A percentile compares a stretch with the other conserved stretches of the same genome.
These are phyloP conservation scores for Volucella zonaria DNA, from an alignment of 2,888 invertebrate genomes.

Conservation along the genomic window DNA sequence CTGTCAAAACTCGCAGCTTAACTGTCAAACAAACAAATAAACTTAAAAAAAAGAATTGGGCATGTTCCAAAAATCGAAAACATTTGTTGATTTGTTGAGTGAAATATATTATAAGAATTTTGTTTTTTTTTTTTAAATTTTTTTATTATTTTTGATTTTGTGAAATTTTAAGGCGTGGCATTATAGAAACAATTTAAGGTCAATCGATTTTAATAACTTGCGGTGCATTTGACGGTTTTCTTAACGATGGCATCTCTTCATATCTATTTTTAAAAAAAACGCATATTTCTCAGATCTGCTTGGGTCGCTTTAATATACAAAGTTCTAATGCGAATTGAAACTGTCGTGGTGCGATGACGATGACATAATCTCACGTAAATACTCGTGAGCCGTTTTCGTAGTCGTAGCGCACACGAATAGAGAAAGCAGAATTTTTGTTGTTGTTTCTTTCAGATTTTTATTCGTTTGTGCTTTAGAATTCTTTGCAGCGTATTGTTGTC, in stretches of 20 bases:
- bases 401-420: not conserved
- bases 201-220: conserved; percentile 26
- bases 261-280: conserved; percentile 4
- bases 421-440: conserved; percentile 1
- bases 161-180: conserved; percentile 52
- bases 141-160: conserved; percentile 5
- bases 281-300: not conserved
- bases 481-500: conserved; percentile 10
- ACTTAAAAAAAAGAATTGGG: conserved; percentile 24
- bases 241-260: conserved; percentile 13
- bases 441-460: conserved; percentile 22
- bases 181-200: not conserved
- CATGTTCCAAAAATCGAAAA: conserved; percentile 27
- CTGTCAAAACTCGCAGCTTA: not conserved
- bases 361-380: conserved; percentile 60
- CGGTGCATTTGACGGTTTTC: conserved; percentile 36
- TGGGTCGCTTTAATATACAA: too few relatives aligned
- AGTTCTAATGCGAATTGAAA: too few relatives aligned
- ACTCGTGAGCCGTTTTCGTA: not conserved
- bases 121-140: too few relatives aligned
- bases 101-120: not conserved
- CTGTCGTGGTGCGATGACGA: not conserved
- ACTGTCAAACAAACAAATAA: conserved; percentile 13
- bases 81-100: conserved; percentile 1
- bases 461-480: conserved; percentile 24